A percentile compares a stretch with the other conserved stretches of the same genome.
These are phyloP conservation scores for Tokudaia tokunoshimensis DNA, from an alignment of 2,797 vertebrate species.

Conservation along the genomic window DNA sequence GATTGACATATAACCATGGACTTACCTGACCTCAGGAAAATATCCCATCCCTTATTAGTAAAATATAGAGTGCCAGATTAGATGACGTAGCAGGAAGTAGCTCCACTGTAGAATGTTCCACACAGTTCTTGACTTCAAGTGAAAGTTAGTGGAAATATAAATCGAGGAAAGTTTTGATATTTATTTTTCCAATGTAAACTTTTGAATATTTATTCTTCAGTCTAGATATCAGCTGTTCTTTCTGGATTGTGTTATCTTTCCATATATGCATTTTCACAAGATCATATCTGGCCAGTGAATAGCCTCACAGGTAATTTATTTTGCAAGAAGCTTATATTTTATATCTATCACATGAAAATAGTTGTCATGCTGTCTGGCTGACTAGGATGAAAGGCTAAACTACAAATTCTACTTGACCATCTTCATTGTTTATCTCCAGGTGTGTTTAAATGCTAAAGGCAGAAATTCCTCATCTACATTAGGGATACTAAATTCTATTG, in stretches of 20 bases:
- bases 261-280: conserved; percentile 63
- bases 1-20: not conserved
- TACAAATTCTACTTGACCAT: conserved; percentile 56
- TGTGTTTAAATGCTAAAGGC: conserved; percentile 25
- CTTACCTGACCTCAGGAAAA: not conserved
- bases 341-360: conserved; percentile 69
- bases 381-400: conserved; percentile 64
- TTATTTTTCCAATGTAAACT: conserved; percentile 69
- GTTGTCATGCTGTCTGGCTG: conserved; percentile 71
- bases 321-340: conserved; percentile 72
- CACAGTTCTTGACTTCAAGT: conserved; percentile 22
- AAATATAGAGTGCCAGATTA: not conserved
- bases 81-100: not conserved
- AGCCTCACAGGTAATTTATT: conserved; percentile 76
- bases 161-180: conserved; percentile 9
- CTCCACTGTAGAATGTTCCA: not conserved
- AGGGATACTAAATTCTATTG: not conserved
- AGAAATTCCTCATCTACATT: not conserved
- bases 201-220: conserved; percentile 57
- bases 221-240: conserved; percentile 53
- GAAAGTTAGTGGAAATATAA: conserved; percentile 46
- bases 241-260: conserved; percentile 68
- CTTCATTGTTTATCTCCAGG: not conserved
- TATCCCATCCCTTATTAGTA: conserved; percentile 13
- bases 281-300: conserved; percentile 53